A percentile compares a stretch with the other conserved stretches of the same genome.
phyloP scores from a whole-genome alignment of 1,140 invertebrate genomes.

The Calephelis virginiensis region DNA sequence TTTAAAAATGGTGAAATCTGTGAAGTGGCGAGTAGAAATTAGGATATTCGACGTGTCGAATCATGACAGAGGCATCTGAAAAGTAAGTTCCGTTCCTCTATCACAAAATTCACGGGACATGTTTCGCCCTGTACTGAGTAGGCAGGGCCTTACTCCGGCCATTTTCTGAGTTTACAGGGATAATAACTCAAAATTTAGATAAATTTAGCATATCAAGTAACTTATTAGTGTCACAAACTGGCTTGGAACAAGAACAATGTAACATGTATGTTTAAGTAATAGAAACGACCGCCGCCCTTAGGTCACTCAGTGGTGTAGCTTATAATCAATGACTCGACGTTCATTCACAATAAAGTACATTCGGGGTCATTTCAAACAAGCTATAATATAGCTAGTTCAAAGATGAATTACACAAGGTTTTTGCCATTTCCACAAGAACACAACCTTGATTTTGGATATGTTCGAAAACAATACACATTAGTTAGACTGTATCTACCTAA shows the following conservation, averaged over 20 bases:
- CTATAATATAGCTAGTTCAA: slow-evolving; percentile 52
- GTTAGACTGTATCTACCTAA: too few relatives aligned
- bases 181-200: slow-evolving; percentile 45
- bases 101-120: slow-evolving; percentile 50
- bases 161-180: slow-evolving; percentile 62
- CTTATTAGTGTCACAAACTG: slow-evolving; percentile 21
- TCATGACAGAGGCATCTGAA: slow-evolving; percentile 87
- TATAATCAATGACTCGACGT: slow-evolving; percentile 71
- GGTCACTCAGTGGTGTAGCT: slow-evolving; percentile 48
- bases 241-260: slow-evolving; percentile 25
- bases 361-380: slow-evolving; percentile 66
- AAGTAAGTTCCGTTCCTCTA: slow-evolving; percentile 79
- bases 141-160: slow-evolving; percentile 72
- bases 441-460: too few relatives aligned
- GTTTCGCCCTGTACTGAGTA: slow-evolving; percentile 61
- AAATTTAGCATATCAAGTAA: slow-evolving; percentile 22
- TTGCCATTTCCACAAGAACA: not conserved
- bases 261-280: slow-evolving; percentile 37
- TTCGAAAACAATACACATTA: too few relatives aligned
- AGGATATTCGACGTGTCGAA: slow-evolving; percentile 84
- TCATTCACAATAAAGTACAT: slow-evolving; percentile 75
- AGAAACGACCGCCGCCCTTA: slow-evolving; percentile 65
- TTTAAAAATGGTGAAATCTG: slow-evolving; percentile 84
- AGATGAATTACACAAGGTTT: slow-evolving; percentile 31
- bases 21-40: slow-evolving; percentile 83